A percentile compares a stretch with the other conserved stretches of the same genome.
Conservation (phyloP, 2,797 vertebrate genomes). For the Acipenser transmontanus region DNA sequence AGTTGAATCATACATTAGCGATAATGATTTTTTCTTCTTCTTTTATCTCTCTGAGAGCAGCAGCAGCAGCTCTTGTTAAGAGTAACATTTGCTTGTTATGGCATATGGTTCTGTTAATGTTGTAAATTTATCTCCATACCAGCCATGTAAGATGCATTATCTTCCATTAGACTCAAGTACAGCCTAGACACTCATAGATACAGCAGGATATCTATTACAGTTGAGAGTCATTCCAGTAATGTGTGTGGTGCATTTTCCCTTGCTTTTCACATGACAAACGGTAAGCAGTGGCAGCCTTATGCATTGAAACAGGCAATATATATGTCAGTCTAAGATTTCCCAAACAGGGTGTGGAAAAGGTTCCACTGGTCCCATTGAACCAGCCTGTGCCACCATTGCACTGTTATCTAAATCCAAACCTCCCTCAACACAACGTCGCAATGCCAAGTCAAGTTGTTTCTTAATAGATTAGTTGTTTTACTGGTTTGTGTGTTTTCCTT, state of each 20-base stretch:
- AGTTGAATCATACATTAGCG: constrained; percentile 5
- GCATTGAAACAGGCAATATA: too few relatives aligned
- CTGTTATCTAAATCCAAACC: too few relatives aligned
- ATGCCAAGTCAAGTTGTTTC: too few relatives aligned
- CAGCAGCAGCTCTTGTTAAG: neutral
- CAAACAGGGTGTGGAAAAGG: too few relatives aligned
- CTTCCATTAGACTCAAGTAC: constrained; percentile 57
- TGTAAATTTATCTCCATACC: constrained; percentile 54
- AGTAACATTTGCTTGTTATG: constrained; percentile 30
- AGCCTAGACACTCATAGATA: constrained; percentile 45
- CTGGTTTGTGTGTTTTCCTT: too few relatives aligned
- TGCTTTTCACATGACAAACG: neutral
- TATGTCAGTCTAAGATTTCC: too few relatives aligned
- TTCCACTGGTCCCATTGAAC: too few relatives aligned
- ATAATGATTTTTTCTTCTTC: neutral
- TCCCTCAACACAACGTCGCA: too few relatives aligned
- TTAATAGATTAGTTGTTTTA: too few relatives aligned
- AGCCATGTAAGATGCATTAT: constrained; percentile 61
- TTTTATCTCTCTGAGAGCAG: neutral
- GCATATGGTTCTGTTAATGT: constrained; percentile 49
- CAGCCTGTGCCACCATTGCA: too few relatives aligned
- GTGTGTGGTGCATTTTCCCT: constrained; percentile 8
- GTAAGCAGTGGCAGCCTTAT: constrained; percentile 4
- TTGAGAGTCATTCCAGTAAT: constrained; percentile 55
- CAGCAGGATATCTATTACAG: constrained; percentile 43